Evolutionary conservation across 2,113 vertebrate species (phyloP).

Genomic region (Syrrhaptes paradoxus): DNA sequence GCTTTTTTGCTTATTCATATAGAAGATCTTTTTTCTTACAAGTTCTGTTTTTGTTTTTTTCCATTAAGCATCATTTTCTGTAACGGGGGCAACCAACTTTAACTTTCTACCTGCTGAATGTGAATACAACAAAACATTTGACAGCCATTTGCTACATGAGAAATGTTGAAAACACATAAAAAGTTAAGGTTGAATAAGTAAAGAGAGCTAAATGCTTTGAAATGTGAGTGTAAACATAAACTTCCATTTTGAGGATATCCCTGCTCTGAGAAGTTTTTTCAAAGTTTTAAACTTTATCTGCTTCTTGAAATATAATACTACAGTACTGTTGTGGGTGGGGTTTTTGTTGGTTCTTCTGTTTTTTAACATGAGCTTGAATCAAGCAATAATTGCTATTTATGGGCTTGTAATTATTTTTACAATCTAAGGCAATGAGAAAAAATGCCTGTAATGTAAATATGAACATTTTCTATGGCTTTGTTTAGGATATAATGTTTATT

Average conservation of each 20-base stretch:
- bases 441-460: background rate
- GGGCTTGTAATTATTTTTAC: background rate
- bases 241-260: background rate
- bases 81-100: slow-evolving; percentile 78
- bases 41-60: slow-evolving; percentile 14
- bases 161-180: background rate
- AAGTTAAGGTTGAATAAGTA: background rate
- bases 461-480: background rate
- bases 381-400: background rate
- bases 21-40: slow-evolving; percentile 38
- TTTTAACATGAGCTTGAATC: background rate
- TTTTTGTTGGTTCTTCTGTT: background rate
- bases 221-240: background rate
- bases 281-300: background rate
- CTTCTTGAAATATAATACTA: background rate
- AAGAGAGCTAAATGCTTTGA: background rate
- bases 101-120: slow-evolving; percentile 74
- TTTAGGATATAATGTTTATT: background rate
- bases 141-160: background rate
- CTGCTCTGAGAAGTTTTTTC: background rate
- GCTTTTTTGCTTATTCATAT: slow-evolving; percentile 49
- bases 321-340: background rate
- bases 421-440: background rate
- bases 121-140: background rate
- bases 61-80: slow-evolving; percentile 46